These are phyloP conservation scores for Atta texana DNA, from an alignment of 1,140 invertebrate species.

Conservation along the genomic window DNA sequence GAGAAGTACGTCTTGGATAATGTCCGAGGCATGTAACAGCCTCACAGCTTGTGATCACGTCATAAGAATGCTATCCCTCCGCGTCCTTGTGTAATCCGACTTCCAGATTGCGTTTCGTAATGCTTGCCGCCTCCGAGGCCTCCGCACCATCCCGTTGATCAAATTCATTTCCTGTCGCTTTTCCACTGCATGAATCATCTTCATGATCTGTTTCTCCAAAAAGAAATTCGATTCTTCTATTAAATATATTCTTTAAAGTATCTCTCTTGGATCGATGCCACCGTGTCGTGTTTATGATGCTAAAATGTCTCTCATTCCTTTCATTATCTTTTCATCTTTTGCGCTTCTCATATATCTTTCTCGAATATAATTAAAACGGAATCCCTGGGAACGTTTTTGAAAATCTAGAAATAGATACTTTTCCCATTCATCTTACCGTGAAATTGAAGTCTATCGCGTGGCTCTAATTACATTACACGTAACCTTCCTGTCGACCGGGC, in stretches of 20 bases:
- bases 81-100: conserved; percentile 44
- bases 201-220: not conserved
- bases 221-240: conserved; percentile 7
- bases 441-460: conserved; percentile 21
- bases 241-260: not conserved
- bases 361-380: not conserved
- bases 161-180: conserved; percentile 9
- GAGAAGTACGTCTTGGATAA: conserved; percentile 3
- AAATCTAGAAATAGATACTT: conserved; percentile 24
- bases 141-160: not conserved
- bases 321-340: not conserved
- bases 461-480: conserved; percentile 35
- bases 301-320: not conserved
- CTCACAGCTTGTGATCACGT: conserved; percentile 18
- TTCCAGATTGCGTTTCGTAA: conserved; percentile 56
- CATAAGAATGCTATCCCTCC: conserved; percentile 40
- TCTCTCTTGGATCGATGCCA: not conserved
- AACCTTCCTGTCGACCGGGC: not conserved
- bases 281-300: not conserved
- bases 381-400: not conserved
- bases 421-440: conserved; percentile 45
- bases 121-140: not conserved
- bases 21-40: not conserved
- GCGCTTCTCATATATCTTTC: not conserved
- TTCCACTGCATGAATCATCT: not conserved